Base-by-base conservation (phyloP, 2,113 vertebrate species). In the Callipepla californica region DNA sequence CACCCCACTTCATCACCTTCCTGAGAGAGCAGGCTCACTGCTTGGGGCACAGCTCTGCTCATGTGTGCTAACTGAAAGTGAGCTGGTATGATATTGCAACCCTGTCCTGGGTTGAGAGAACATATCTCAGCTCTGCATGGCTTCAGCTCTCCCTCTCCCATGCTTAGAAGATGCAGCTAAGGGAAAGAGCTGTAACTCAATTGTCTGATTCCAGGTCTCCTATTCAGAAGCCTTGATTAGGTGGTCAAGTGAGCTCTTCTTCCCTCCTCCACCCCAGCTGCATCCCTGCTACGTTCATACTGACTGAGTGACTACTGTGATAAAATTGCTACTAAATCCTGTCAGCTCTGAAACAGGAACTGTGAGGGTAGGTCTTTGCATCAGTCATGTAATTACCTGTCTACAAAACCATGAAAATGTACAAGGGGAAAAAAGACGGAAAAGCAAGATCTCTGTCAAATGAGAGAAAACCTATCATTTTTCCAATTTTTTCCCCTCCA, bases 351-450 rank as follows among this genome's bases (percentile, higher is more conserved):
- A 92, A 90, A 76, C 62, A 32, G 78, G 69, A 87, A 30, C 80
- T 65, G 2, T n/a, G 82, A 87, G 82, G 79, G 45, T 45, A 86
- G 78, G 65, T 90, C 93, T 95, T 86, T 88, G 26, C 57, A 48
- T 74, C 95, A 96, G 93, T 83, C 90, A 13, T 91, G 77, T 93
- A 95, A 95, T 96, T 96, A 95, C 85, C 89, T 95, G 96, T 94
- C 95, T 94, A n/a, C 68, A 58, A 85, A 96, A 76, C 84, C 75
- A 77, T 85, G 93, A 86, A 87, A 47, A 13, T 69, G 55, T 81
- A 22, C 26, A 28, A 78, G 32, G 53, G 36, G 19, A 68, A 17
- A 68, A 80, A 72, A 83, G 45, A 74, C 67, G 34, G 55, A 59
- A 62, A 94, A 92, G 79, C 68, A 55, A 91, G 90, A 90, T 90